Base-by-base conservation (phyloP, 1,140 invertebrate genomes). In the Schlechtendalia chinensis region DNA sequence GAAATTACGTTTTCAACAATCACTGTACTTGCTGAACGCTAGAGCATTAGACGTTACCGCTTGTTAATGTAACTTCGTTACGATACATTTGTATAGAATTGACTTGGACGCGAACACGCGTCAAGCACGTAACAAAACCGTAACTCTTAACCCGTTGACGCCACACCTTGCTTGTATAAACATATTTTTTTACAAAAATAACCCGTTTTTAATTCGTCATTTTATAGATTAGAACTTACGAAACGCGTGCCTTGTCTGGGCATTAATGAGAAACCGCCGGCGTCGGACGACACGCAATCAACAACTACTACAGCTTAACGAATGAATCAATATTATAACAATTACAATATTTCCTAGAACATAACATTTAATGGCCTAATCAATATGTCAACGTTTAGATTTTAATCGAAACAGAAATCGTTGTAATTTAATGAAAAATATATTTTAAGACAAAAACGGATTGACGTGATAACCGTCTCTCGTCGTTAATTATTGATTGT, bases 171-270 rank as follows among this genome's bases (percentile, higher is more conserved):
- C 10, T 12, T 53, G 2, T 12, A 12, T 53, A 12, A 53, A 53
- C 8, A 53, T 53, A 53, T 1, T 16, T 59, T 17, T 0, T 45
- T 45, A 50, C 47, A 12, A 61, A 14, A 29, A 63, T 22, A 24
- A 16, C 32, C n/a, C 45, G 1, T 19, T 47, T 29, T 54, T 58
- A 39, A 59, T 24, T 75, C 80, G 32, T 39, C 22, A 19, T 39
- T 39, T 39, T 58, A 84, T 84, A 88, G 89, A 82, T 82, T 90
- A 81, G 90, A 91, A 83, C 85, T 91, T 29, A 87, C 90, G 82
- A 90, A 90, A 82, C 86, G 88, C 65, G 84, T 90, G 39, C 90
- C 90, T 29, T 91, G 89, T 89, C 84, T 91, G 81, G 89, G 89
- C 24, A 89, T 91, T 29, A 89, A 89, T 61, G 90, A 91, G 83